Evolutionary conservation across 2,888 invertebrate species (phyloP).

Genomic region (Drosophila silvestris): DNA sequence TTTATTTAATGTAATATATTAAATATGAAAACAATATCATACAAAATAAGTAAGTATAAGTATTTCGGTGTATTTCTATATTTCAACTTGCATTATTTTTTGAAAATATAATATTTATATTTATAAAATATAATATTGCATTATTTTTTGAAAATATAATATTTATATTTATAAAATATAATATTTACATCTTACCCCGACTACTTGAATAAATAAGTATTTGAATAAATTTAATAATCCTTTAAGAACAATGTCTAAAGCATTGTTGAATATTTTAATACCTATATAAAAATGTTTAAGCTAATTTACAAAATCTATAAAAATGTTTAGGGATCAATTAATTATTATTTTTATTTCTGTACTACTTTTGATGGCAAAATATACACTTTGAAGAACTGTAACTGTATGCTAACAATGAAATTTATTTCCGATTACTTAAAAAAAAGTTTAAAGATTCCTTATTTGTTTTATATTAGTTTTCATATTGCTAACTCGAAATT

Average conservation of each 20-base stretch:
- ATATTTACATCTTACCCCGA: too few species aligned
- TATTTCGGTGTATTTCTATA: too few species aligned
- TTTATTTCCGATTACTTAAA: neutral
- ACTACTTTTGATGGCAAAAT: too few species aligned
- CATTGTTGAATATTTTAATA: neutral
- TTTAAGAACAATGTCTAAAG: neutral
- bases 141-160: neutral
- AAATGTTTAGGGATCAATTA: neutral
- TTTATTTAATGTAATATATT: neutral
- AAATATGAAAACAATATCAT: neutral
- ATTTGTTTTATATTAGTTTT: neutral
- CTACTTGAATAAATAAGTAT: neutral
- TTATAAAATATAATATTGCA: neutral
- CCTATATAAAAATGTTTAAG: neutral
- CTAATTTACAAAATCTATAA: neutral
- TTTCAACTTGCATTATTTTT: neutral
- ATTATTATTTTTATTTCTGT: neutral
- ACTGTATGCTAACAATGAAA: neutral
- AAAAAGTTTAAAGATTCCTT: neutral
- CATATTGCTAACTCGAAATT: neutral
- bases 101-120: neutral
- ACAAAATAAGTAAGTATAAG: neutral
- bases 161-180: neutral
- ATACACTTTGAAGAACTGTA: neutral
- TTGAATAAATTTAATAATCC: neutral